These are phyloP conservation scores for Anguilla obscura DNA, from an alignment of 2,797 vertebrate species.

Conservation along the genomic window DNA sequence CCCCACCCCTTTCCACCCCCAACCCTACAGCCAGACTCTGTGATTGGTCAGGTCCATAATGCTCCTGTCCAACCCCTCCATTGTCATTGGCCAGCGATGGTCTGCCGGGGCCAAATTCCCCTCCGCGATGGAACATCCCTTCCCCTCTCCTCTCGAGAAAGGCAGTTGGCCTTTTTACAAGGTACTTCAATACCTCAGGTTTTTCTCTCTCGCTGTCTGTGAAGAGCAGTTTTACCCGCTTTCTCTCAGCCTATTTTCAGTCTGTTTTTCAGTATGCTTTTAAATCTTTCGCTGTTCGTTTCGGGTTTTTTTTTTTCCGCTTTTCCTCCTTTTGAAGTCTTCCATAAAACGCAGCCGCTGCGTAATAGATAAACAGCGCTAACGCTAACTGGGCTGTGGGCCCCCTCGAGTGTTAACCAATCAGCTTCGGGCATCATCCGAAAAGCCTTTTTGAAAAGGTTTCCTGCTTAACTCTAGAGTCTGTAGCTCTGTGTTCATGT, in stretches of 20 bases:
- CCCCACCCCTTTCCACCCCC: background rate
- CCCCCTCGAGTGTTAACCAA: background rate
- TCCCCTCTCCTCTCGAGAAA: conserved; percentile 42
- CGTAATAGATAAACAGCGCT: too few relatives aligned
- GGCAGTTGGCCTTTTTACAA: conserved; percentile 48
- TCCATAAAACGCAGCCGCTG: conserved; percentile 21
- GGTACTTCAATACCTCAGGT: conserved; percentile 64
- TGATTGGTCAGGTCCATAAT: background rate
- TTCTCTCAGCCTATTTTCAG: conserved; percentile 31
- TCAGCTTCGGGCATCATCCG: background rate
- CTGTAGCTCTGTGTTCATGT: background rate
- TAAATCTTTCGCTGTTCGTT: conserved; percentile 6
- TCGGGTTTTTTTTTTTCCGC: background rate
- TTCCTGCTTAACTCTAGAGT: background rate
- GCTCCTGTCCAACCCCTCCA: too few relatives aligned
- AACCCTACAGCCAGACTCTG: background rate
- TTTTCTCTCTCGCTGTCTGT: conserved; percentile 32
- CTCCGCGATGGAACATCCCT: conserved; percentile 69
- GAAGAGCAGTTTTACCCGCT: conserved; percentile 31
- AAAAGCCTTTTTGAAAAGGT: background rate
- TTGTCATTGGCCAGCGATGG: conserved; percentile 41
- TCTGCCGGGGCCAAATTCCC: conserved; percentile 53
- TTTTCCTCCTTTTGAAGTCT: conserved; percentile 27
- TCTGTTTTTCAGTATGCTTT: conserved; percentile 14
- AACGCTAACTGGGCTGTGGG: background rate